These are phyloP conservation scores for Salvelinus alpinus DNA, from an alignment of 2,113 vertebrate genomes.

Conservation along the genomic window DNA sequence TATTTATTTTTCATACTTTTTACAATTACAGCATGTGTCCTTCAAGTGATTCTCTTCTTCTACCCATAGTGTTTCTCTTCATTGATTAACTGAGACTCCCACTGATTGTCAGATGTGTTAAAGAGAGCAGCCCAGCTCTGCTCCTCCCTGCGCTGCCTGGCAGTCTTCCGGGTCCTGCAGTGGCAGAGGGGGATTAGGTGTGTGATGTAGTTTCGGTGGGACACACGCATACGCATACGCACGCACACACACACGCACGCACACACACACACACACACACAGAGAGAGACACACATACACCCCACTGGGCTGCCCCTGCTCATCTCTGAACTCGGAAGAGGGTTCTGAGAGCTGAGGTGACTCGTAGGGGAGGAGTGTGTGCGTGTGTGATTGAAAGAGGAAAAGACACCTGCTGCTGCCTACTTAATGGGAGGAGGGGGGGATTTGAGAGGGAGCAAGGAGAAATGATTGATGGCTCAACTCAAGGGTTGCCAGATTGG, in stretches of 20 bases:
- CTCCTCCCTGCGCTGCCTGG: not conserved
- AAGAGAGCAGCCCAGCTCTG: not conserved
- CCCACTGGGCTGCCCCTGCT: no score
- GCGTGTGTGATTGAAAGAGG: no score
- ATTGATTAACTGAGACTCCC: not conserved
- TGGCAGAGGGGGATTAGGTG: constrained; percentile 32
- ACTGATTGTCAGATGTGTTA: not conserved
- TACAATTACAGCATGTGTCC: not conserved
- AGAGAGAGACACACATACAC: no score
- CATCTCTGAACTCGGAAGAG: no score
- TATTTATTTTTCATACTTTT: not conserved
- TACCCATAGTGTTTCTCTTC: not conserved
- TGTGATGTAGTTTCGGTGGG: constrained; percentile 13
- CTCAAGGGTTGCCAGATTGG: no score
- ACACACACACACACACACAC: no score
- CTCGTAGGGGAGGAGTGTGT: no score
- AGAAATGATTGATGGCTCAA: no score
- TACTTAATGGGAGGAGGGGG: not conserved
- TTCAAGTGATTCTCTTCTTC: not conserved
- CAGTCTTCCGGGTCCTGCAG: constrained; percentile 18
- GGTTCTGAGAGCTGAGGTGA: no score
- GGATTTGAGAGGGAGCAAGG: not conserved
- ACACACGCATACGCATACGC: constrained; percentile 1
- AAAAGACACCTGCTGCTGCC: no score
- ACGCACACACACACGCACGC: not conserved